Percentiles rank a stretch among this genome's conserved stretches.
phyloP scores from a whole-genome alignment of 2,113 vertebrate species.

The Gulo gulo region DNA sequence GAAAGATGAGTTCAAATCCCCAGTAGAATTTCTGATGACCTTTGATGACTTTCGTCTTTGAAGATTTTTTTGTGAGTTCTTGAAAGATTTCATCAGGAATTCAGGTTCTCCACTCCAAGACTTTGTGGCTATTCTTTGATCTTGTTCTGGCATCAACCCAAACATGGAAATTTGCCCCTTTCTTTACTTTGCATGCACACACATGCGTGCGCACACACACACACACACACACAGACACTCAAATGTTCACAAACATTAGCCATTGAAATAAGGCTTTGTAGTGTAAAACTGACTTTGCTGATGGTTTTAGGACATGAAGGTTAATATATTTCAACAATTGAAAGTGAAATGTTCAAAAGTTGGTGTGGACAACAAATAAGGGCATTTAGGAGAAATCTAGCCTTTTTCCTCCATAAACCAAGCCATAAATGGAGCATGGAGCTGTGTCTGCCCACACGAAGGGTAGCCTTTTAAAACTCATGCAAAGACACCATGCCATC shows the following conservation, averaged over 20 bases:
- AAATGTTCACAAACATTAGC: background rate
- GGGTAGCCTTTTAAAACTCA: background rate
- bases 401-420: background rate
- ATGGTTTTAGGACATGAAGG: background rate
- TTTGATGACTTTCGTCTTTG: background rate
- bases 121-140: background rate
- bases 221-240: background rate
- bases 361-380: background rate
- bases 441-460: background rate
- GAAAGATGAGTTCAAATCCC: background rate
- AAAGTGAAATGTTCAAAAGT: background rate
- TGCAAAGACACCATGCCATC: background rate
- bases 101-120: background rate
- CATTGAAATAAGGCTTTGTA: background rate
- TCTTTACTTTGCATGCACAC: background rate
- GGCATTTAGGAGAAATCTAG: background rate
- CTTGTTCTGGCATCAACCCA: background rate
- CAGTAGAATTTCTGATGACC: background rate
- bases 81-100: background rate
- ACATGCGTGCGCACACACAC: background rate
- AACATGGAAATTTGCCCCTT: background rate
- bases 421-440: background rate
- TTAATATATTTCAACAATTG: background rate
- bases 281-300: background rate
- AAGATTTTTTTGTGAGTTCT: conserved; percentile 12